phyloP scores from a whole-genome alignment of 2,113 vertebrate genomes.

The Hipposideros armiger region DNA sequence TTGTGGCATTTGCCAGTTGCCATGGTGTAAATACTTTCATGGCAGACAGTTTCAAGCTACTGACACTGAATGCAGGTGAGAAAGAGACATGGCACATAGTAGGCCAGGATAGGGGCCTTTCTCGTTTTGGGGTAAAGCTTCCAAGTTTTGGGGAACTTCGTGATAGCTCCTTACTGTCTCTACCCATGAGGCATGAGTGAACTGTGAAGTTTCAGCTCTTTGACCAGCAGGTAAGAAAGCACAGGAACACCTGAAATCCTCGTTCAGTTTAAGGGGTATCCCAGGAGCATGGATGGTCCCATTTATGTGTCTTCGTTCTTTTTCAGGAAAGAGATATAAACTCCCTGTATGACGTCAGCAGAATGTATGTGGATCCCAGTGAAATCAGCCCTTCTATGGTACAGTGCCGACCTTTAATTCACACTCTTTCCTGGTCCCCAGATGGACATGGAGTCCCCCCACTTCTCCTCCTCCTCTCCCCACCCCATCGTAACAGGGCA shows the following conservation, averaged over 20 bases:
- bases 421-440: fast-evolving
- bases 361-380: conserved; percentile 95
- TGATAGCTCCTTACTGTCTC: neutral
- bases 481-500: neutral
- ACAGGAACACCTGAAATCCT: neutral
- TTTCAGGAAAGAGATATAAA: conserved; percentile 92
- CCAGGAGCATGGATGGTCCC: fast-evolving
- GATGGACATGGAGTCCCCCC: fast-evolving
- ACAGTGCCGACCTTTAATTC: neutral
- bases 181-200: neutral
- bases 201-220: neutral
- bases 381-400: conserved; percentile 95
- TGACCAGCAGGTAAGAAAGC: too few relatives aligned
- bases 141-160: neutral
- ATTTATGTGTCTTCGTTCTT: conserved; percentile 11
- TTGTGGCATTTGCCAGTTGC: neutral
- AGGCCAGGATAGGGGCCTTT: neutral
- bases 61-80: fast-evolving
- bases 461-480: too few relatives aligned
- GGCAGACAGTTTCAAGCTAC: neutral
- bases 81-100: neutral
- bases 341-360: conserved; percentile 93
- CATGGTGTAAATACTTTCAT: fast-evolving
- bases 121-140: neutral
- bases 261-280: too few relatives aligned